Evolutionary conservation across 1,140 invertebrate genomes (phyloP), one percentile per base, ranked within the genome.

Genomic region (Diorhabda elongata): DNA sequence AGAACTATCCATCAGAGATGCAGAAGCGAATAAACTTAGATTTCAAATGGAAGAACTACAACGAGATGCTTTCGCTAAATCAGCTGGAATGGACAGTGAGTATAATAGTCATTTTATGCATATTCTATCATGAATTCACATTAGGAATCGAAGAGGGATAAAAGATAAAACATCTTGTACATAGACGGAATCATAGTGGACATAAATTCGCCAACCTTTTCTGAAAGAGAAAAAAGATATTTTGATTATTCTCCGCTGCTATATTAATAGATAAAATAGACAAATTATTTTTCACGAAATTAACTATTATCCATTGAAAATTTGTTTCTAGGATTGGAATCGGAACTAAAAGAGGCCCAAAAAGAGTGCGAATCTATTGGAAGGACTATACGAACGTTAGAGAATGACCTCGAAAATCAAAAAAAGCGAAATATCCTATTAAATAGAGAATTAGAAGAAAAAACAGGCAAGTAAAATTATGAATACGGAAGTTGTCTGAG

Each of bases 1-100:
- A 64, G 81, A 84, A 77, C 74, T 84, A 45, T 76, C 81, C 3
- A 78, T 76, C 60, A 74, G 83, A 71, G 84, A 87, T 76, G 76
- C 77, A 7, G 85, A 86, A 77, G 82, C 83, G n/a, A 78, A 73
- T 44, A 83, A 84, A 60, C 78, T 86, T 69, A 80, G 82, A 64
- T 76, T 78, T 60, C 82, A 85, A 79, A 85, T 86, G 78, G 83
- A 85, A 68, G 81, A 84, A 67, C 75, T 86, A 42, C 84, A 87
- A 71, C 76, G 83, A 66, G 84, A 86, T 66, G 75, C 85, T 42
- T 83, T 84, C 42, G 77, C 79, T 3, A 86, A 86, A 76, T 81
- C 83, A 58, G 84, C 84, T 72, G 84, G 84, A 75, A 83, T 86
- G 75, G 85, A 86, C 71, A 79, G 85, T 87, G 78, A 82, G 85